Evolutionary conservation across 2,797 vertebrate genomes (phyloP).

Genomic region (Amblyraja radiata): DNA sequence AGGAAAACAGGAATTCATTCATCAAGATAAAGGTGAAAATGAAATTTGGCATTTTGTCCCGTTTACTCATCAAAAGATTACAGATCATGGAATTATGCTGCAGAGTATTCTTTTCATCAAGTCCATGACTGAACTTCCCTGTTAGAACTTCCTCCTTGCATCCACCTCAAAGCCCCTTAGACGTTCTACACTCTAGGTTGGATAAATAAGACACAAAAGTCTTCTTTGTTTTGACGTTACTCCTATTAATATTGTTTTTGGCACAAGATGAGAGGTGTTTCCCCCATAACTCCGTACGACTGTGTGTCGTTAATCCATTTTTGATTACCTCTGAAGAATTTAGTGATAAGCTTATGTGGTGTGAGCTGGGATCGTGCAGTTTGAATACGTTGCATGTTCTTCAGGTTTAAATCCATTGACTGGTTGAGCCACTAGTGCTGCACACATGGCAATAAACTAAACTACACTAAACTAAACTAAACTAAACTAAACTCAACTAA

Average conservation of each 20-base stretch:
- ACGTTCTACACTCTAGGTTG: neutral
- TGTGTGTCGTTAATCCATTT: conserved; percentile 28
- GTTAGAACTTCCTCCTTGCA: neutral
- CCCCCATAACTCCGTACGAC: neutral
- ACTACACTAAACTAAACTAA: no score
- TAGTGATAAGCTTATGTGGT: neutral
- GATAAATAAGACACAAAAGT: neutral
- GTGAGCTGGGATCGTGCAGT: neutral
- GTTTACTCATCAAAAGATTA: no score
- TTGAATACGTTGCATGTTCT: neutral
- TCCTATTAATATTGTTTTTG: neutral
- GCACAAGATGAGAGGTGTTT: conserved; percentile 5
- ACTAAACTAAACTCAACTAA: no score
- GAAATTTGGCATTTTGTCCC: neutral
- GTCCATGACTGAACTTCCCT: neutral
- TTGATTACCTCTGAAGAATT: conserved; percentile 23
- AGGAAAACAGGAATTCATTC: neutral
- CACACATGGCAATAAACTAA: no score
- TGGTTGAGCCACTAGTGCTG: neutral
- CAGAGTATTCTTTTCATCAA: neutral
- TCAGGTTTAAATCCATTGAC: neutral
- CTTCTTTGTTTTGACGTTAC: neutral
- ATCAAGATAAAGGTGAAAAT: neutral
- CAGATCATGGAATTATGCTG: neutral
- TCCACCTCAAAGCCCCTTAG: neutral